Evolutionary conservation across 2,888 invertebrate genomes (phyloP), one percentile per base, ranked within the genome.

Genomic region (Slavum lentiscoides): DNA sequence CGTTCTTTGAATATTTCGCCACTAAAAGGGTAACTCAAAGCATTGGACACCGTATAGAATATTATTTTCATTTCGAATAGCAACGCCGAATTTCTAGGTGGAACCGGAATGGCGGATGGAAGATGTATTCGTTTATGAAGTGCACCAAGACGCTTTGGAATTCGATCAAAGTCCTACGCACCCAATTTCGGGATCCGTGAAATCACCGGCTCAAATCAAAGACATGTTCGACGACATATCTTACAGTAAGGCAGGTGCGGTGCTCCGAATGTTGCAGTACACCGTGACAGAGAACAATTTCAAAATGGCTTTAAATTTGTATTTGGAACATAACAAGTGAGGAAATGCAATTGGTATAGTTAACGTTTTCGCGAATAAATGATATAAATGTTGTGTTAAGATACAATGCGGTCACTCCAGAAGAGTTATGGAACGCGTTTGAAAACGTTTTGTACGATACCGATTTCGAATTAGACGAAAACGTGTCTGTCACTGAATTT

Each of bases 221-320:
- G 87, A 86, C 0, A 90, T 91, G 88, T 93, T 93, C 84, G 90
- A 91, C 43, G 88, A 88, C 2, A 89, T 93, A 81, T 89, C 91
- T 0, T 93, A 93, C 84, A 90, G 90, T 83, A 93, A 94, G 85
- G 92, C 87, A 58, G 90, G 90, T 2, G 88, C 90, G 77, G 85
- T 92, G 23, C 89, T 93, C 74, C 89, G 92, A 83, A 92, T 92
- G 93, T 87, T 92, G 72, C 89, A 90, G 84, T 90, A 92, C 85
- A 86, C 90, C 2, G 87, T 92, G 61, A 91, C 91, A 1, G 85
- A 85, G 0, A 85, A 85, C 0, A 86, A 88, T 0, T 91, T 92
- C 85, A 86, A 87, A 84, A 84, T 84, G 49, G 90, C 91, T 1
- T 85, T 93, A 61, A 86, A 87, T 30, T 85, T 86, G 39, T 92